A percentile compares a stretch with the other conserved stretches of the same genome.
These are phyloP conservation scores for Thysanoteuthis rhombus DNA, from an alignment of 2,888 invertebrate species.

Conservation along the genomic window DNA sequence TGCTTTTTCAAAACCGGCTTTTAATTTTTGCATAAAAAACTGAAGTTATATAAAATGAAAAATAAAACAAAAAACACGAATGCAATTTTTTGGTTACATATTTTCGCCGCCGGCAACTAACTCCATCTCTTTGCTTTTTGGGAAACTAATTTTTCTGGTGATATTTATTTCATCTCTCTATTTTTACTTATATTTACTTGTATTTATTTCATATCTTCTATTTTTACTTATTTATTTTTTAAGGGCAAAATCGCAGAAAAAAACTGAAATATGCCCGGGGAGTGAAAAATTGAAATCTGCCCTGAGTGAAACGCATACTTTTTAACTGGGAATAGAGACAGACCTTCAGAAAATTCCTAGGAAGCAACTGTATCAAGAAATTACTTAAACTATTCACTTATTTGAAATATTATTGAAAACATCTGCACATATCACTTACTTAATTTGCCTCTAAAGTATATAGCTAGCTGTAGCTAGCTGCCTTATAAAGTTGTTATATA, in stretches of 20 bases:
- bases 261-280: not conserved
- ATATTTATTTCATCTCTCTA: too few relatives aligned
- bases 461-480: not conserved
- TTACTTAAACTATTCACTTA: not conserved
- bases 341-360: not conserved
- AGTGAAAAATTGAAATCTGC: not conserved
- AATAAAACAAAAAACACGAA: too few relatives aligned
- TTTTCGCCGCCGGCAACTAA: slow-evolving; percentile 12
- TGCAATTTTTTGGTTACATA: not conserved
- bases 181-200: too few relatives aligned
- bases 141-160: not conserved
- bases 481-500: not conserved
- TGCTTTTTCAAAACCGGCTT: not conserved
- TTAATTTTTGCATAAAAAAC: not conserved
- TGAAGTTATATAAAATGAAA: not conserved
- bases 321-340: not conserved
- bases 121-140: not conserved
- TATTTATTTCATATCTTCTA: not conserved
- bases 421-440: not conserved
- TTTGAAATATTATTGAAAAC: slow-evolving; percentile 12
- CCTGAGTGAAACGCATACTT: not conserved
- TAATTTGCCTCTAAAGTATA: not conserved
- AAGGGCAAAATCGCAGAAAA: not conserved
- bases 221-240: not conserved
- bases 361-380: not conserved